Percentiles rank a stretch among this genome's conserved stretches.
These are phyloP conservation scores for Oncorhynchus keta DNA, from an alignment of 2,113 vertebrate genomes.

Conservation along the genomic window DNA sequence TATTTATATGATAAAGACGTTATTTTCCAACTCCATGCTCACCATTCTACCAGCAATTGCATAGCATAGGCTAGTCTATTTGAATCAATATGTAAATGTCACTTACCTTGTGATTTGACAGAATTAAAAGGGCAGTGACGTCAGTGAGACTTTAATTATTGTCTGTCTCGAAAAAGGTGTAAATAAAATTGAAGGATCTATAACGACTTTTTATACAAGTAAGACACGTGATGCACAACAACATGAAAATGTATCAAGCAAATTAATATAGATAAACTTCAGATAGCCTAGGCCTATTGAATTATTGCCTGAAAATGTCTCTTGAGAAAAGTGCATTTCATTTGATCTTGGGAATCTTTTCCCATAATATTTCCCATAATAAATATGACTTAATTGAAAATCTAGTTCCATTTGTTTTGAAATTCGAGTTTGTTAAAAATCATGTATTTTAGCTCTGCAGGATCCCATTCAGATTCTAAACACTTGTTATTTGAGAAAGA, in stretches of 20 bases:
- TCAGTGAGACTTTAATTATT: background rate
- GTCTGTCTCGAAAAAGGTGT: too few species aligned
- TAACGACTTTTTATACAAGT: background rate
- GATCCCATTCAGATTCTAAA: constrained; percentile 72
- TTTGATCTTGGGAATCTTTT: background rate
- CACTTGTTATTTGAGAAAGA: constrained; percentile 79
- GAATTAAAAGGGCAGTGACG: background rate
- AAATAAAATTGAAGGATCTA: background rate
- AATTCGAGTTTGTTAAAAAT: constrained; percentile 32
- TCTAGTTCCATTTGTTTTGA: too few species aligned
- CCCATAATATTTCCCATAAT: background rate
- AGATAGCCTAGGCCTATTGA: too few species aligned
- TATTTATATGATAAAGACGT: background rate
- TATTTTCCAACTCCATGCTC: background rate
- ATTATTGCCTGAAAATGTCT: background rate
- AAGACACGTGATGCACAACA: background rate
- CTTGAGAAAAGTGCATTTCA: background rate
- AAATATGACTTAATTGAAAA: too few species aligned
- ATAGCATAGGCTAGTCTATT: background rate
- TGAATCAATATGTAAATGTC: background rate
- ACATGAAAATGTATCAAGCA: background rate
- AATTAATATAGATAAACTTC: background rate
- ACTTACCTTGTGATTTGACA: background rate
- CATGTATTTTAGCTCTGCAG: constrained; percentile 72
- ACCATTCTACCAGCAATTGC: background rate